Percentiles rank a stretch among this genome's conserved stretches.
These are phyloP conservation scores for Etia nguti DNA, from an alignment of 2,113 vertebrate species.

Conservation along the genomic window DNA sequence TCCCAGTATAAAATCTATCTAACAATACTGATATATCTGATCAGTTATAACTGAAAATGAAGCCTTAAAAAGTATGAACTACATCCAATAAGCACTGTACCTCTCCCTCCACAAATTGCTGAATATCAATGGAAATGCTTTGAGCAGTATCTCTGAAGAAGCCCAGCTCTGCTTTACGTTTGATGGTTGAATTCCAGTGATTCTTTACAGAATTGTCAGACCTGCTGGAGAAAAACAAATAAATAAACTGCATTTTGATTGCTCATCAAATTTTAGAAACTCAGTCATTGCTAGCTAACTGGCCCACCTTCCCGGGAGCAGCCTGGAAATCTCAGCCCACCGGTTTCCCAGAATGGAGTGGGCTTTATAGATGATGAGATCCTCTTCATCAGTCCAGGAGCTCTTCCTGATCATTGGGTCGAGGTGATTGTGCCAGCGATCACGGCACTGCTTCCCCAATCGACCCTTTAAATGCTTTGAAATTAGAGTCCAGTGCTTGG, in stretches of 20 bases:
- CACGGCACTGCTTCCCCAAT: slow-evolving; percentile 88
- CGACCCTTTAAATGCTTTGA: slow-evolving; percentile 85
- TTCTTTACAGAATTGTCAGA: slow-evolving; percentile 92
- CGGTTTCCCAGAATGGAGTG: slow-evolving; percentile 87
- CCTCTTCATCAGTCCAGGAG: slow-evolving; percentile 89
- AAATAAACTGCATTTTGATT: neutral
- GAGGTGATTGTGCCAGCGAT: slow-evolving; percentile 93
- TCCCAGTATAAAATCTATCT: neutral
- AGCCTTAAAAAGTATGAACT: neutral
- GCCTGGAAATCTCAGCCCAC: slow-evolving; percentile 91
- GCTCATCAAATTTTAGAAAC: neutral
- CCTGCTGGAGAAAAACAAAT: slow-evolving; percentile 57
- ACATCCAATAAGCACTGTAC: neutral
- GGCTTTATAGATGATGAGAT: slow-evolving; percentile 88
- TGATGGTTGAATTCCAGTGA: slow-evolving; percentile 89
- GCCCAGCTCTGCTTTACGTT: slow-evolving; percentile 79
- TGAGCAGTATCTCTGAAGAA: slow-evolving; percentile 70
- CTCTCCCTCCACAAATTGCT: slow-evolving; percentile 76
- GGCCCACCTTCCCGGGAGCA: slow-evolving; percentile 88
- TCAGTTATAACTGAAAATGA: neutral
- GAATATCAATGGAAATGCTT: slow-evolving; percentile 55
- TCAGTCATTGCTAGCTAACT: neutral
- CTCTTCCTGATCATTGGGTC: slow-evolving; percentile 88
- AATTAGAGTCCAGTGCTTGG: slow-evolving; percentile 83
- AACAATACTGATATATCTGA: neutral